A percentile compares a stretch with the other conserved stretches of the same genome.
Evolutionary conservation across 2,113 vertebrate species (phyloP).

Genomic region (Cariama cristata): DNA sequence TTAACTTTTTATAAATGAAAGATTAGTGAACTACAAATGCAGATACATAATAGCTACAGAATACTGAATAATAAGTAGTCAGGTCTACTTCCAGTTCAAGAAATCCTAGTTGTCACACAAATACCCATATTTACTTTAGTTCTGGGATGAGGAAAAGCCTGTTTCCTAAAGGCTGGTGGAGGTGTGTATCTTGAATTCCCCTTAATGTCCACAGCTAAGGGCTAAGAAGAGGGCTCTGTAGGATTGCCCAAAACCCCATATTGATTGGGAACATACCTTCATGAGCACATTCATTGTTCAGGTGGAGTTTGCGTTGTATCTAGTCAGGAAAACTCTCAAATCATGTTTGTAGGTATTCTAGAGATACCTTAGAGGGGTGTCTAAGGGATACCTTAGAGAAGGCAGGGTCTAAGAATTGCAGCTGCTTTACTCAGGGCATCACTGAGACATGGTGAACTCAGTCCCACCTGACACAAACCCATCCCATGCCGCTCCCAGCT

Average conservation of each 20-base stretch:
- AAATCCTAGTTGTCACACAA: background rate
- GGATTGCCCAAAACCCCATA: background rate
- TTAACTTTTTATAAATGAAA: background rate
- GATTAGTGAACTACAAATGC: background rate
- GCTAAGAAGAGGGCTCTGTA: background rate
- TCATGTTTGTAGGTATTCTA: background rate
- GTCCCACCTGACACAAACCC: background rate
- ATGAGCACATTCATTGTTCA: fast-evolving
- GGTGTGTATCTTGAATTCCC: background rate
- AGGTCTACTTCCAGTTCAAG: background rate
- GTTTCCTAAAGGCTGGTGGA: background rate
- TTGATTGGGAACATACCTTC: background rate
- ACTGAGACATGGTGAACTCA: background rate
- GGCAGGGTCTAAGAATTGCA: background rate
- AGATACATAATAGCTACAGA: background rate
- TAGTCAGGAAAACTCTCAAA: background rate
- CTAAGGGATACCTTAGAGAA: background rate
- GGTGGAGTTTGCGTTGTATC: background rate
- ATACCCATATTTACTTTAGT: background rate
- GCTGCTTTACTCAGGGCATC: background rate
- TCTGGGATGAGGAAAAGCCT: background rate
- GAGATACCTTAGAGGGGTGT: background rate
- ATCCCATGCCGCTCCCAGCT: background rate
- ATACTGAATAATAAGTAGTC: background rate
- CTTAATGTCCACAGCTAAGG: background rate